Conservation (phyloP, 2,113 vertebrate genomes). For the Fulica atra region DNA sequence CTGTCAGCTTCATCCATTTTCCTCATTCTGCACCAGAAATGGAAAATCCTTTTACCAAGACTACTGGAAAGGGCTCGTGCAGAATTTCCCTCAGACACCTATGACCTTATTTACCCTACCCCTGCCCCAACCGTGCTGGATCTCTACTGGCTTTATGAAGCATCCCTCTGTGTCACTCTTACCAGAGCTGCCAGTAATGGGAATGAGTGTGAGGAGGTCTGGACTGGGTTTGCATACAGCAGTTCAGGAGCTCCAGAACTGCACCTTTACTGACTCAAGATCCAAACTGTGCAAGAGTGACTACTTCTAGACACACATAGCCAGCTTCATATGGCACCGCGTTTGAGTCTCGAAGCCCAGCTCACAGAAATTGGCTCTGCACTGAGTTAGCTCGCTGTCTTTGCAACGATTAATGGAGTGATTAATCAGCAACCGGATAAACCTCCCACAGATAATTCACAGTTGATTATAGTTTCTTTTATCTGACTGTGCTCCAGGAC, state of each 20-base stretch:
- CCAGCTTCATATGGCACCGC: not conserved
- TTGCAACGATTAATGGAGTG: constrained; percentile 7
- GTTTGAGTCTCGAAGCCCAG: not conserved
- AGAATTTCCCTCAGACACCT: not conserved
- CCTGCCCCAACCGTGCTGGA: not conserved
- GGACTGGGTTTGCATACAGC: not conserved
- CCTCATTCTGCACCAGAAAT: not conserved
- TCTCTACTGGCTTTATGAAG: not conserved
- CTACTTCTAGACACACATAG: not conserved
- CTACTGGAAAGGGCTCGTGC: not conserved
- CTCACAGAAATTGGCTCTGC: not conserved
- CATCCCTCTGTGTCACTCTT: not conserved
- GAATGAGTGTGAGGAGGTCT: not conserved
- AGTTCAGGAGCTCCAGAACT: not conserved
- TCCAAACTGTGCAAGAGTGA: not conserved
- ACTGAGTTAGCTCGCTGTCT: not conserved
- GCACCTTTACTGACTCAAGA: not conserved
- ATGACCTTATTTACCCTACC: not conserved
- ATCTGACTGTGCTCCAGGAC: not conserved
- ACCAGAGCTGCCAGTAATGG: not conserved
- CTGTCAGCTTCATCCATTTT: not conserved
- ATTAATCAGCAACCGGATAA: constrained; percentile 52
- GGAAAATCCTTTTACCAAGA: not conserved
- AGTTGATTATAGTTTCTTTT: constrained; percentile 50
- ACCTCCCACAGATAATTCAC: constrained; percentile 38